Conservation (phyloP, 2,888 invertebrate species). For the Tricholauxania praeusta region DNA sequence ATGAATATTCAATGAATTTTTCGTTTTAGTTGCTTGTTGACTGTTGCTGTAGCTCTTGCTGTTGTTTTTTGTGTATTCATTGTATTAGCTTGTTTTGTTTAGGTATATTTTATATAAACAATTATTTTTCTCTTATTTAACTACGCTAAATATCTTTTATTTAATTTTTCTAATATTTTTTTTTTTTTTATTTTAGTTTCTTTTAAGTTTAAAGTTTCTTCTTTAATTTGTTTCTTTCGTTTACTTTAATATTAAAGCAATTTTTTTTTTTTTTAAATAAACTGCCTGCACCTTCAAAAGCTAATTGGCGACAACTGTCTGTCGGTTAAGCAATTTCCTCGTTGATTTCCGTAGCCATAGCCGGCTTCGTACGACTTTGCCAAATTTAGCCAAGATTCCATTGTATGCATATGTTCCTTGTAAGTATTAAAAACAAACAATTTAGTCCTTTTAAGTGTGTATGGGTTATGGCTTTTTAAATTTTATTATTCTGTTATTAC, state of each 20-base stretch:
- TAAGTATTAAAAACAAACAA: conserved; percentile 29
- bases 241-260: conserved; percentile 24
- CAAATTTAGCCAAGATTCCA: conserved; percentile 12
- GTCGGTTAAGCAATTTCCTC: too few relatives aligned
- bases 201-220: conserved; percentile 35
- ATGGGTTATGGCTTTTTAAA: conserved; percentile 43
- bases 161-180: conserved; percentile 40
- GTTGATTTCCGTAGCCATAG: too few relatives aligned
- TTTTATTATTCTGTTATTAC: conserved; percentile 41
- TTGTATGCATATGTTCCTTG: conserved; percentile 22
- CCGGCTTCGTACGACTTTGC: conserved; percentile 1
- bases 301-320: too few relatives aligned
- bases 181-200: conserved; percentile 28
- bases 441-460: conserved; percentile 17
- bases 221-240: conserved; percentile 19
- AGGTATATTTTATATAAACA: conserved; percentile 34
- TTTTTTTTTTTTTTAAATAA: conserved; percentile 11
- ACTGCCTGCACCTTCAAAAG: too few relatives aligned
- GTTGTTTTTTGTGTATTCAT: conserved; percentile 17
- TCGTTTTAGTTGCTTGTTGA: not conserved
- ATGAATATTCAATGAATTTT: too few relatives aligned
- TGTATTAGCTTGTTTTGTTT: conserved; percentile 23
- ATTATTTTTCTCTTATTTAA: conserved; percentile 32
- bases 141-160: conserved; percentile 35
- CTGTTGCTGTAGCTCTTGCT: conserved; percentile 3